phyloP scores from a whole-genome alignment of 2,797 vertebrate species.

The Masticophis lateralis region DNA sequence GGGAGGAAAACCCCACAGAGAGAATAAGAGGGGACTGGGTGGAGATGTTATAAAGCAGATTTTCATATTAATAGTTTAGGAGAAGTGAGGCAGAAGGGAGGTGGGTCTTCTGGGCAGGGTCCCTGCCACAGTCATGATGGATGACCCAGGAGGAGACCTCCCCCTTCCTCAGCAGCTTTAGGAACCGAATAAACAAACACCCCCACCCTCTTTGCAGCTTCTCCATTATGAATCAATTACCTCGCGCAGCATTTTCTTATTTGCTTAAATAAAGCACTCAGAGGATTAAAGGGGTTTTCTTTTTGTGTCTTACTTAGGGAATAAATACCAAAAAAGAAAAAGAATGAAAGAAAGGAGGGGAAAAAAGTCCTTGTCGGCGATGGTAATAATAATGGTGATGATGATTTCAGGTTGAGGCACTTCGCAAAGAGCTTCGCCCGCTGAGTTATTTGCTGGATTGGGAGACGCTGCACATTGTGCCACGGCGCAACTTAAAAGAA shows the following conservation, averaged over 20 bases:
- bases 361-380: background rate
- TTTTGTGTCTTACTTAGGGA: slow-evolving; percentile 29
- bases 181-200: slow-evolving; percentile 81
- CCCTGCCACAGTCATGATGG: slow-evolving; percentile 96
- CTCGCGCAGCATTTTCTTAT: slow-evolving; percentile 65
- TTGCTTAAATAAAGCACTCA: slow-evolving; percentile 62
- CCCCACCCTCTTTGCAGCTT: slow-evolving; percentile 42
- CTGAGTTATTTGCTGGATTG: background rate
- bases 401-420: slow-evolving; percentile 11
- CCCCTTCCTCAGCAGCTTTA: slow-evolving; percentile 88
- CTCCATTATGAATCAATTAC: slow-evolving; percentile 77
- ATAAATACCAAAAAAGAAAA: background rate
- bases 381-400: background rate
- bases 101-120: slow-evolving; percentile 89
- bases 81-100: slow-evolving; percentile 87
- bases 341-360: too few relatives aligned
- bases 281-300: slow-evolving; percentile 37
- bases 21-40: slow-evolving; percentile 5
- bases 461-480: background rate
- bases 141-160: slow-evolving; percentile 88
- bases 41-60: slow-evolving; percentile 70
- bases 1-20: background rate
- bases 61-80: slow-evolving; percentile 93
- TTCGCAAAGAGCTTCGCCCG: background rate
- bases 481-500: slow-evolving; percentile 8